phyloP scores from a whole-genome alignment of 2,888 invertebrate species.

The Tinea semifulvella region DNA sequence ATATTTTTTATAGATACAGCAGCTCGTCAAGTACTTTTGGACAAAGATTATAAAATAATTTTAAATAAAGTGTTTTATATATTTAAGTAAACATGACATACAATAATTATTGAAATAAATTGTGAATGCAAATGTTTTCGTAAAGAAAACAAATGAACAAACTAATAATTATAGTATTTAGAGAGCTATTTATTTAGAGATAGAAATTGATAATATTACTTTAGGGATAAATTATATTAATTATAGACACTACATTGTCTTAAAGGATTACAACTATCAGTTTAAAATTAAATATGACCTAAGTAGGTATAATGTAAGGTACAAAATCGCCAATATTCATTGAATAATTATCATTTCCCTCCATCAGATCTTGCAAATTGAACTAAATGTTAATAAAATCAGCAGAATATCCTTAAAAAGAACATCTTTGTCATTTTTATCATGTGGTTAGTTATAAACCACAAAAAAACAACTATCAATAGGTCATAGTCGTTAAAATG shows the following conservation, averaged over 20 bases:
- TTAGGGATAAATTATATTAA: slow-evolving; percentile 2
- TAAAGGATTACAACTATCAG: background rate
- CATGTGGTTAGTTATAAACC: background rate
- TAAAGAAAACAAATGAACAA: background rate
- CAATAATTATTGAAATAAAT: no score
- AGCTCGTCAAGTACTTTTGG: background rate
- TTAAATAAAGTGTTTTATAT: background rate
- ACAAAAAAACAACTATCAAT: slow-evolving; percentile 3
- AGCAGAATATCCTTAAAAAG: background rate
- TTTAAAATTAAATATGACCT: background rate
- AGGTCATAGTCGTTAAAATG: slow-evolving; percentile 11
- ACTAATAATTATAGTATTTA: background rate
- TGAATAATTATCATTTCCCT: no score
- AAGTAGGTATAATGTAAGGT: background rate
- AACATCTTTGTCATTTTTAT: slow-evolving; percentile 6
- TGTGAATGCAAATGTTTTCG: no score
- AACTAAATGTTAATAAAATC: no score
- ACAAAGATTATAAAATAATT: background rate
- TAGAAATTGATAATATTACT: background rate
- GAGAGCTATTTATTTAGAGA: background rate
- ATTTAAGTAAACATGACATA: background rate
- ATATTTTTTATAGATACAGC: no score
- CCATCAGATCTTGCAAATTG: no score
- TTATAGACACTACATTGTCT: background rate
- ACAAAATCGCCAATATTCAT: no score